Conservation (phyloP, 2,888 invertebrate species). For the Craniophora ligustri region DNA sequence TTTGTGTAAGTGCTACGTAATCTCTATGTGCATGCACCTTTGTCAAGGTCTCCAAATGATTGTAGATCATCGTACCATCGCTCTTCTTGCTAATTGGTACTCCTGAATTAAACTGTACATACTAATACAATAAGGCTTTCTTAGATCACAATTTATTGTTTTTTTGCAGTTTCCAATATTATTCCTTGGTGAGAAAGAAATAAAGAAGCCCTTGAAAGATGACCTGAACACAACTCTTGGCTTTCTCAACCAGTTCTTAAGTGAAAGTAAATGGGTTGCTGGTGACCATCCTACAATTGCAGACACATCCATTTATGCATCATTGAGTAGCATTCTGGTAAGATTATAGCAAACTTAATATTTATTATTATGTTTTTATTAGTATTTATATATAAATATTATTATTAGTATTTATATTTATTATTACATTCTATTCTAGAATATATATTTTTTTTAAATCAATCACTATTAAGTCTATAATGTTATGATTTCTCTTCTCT, state of each 20-base stretch:
- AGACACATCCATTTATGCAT: conserved; percentile 89
- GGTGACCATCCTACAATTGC: conserved; percentile 90
- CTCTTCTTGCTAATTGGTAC: no score
- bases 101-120: no score
- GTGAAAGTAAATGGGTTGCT: conserved; percentile 89
- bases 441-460: no score
- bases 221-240: conserved; percentile 88
- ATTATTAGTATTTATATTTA: no score
- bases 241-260: conserved; percentile 89
- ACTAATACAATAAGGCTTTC: no score
- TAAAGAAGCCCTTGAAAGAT: conserved; percentile 85
- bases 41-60: no score
- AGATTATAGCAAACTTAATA: conserved; percentile 45
- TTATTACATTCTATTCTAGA: no score
- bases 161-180: conserved; percentile 89
- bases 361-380: background rate
- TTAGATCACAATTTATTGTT: background rate
- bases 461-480: no score
- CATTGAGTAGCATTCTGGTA: conserved; percentile 88
- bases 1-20: conserved; percentile 84
- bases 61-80: no score
- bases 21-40: no score
- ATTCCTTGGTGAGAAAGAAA: conserved; percentile 87
- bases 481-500: no score
- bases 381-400: no score